These are phyloP conservation scores for Zophobas morio DNA, from an alignment of 1,140 invertebrate genomes.

Conservation along the genomic window DNA sequence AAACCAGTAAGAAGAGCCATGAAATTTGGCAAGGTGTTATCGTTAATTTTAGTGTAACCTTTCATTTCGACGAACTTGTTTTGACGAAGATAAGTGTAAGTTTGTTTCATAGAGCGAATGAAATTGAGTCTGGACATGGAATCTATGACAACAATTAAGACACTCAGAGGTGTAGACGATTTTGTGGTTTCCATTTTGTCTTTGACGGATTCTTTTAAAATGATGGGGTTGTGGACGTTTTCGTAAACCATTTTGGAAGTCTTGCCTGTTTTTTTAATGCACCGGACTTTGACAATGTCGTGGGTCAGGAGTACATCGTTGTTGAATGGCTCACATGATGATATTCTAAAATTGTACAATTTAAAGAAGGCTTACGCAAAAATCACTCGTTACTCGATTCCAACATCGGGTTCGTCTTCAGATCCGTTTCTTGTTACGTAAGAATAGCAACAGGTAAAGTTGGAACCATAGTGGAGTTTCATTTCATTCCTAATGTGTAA, in stretches of 20 bases:
- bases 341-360: too few relatives aligned
- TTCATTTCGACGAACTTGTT: constrained; percentile 70
- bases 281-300: constrained; percentile 68
- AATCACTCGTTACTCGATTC: too few relatives aligned
- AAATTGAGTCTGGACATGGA: constrained; percentile 86
- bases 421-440: too few relatives aligned
- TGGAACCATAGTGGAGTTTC: too few relatives aligned
- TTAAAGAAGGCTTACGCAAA: too few relatives aligned
- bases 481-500: too few relatives aligned
- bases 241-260: constrained; percentile 66
- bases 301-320: constrained; percentile 65
- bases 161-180: constrained; percentile 70
- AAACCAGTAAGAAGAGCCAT: constrained; percentile 83
- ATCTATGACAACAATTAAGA: constrained; percentile 86
- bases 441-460: too few relatives aligned
- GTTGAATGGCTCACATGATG: background rate
- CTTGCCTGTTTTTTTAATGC: constrained; percentile 62
- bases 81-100: constrained; percentile 75
- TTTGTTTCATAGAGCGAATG: constrained; percentile 83
- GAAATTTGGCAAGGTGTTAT: constrained; percentile 88
- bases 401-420: too few relatives aligned
- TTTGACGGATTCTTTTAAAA: constrained; percentile 60
- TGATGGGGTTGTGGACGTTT: constrained; percentile 70
- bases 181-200: constrained; percentile 50
- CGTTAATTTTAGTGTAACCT: constrained; percentile 80